Percentiles rank a stretch among this genome's conserved stretches.
These are phyloP conservation scores for Octodon degus DNA, from an alignment of 2,113 vertebrate genomes.

Conservation along the genomic window DNA sequence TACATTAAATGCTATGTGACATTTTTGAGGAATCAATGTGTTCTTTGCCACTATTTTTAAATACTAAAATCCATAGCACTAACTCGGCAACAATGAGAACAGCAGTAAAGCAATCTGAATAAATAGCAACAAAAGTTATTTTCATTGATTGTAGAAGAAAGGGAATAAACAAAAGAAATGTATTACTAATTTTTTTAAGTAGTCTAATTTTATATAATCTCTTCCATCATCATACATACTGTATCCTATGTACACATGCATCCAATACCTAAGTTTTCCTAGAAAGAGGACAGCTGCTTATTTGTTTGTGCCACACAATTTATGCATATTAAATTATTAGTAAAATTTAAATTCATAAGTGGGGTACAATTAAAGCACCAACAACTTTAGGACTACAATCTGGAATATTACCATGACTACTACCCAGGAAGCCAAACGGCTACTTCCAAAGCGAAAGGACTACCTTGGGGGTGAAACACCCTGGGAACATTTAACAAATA, in stretches of 20 bases:
- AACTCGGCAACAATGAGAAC: not conserved
- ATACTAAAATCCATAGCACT: not conserved
- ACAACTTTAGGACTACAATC: not conserved
- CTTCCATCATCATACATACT: not conserved
- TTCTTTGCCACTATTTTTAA: not conserved
- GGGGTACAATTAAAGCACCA: not conserved
- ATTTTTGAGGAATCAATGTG: not conserved
- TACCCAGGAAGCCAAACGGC: not conserved
- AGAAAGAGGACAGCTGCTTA: not conserved
- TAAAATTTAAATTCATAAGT: not conserved
- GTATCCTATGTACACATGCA: not conserved
- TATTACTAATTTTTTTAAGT: not conserved
- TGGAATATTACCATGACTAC: not conserved
- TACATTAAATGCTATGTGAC: not conserved
- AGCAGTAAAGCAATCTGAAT: not conserved
- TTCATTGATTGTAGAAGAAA: constrained; percentile 1
- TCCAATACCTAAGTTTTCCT: not conserved
- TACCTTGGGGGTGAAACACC: not conserved
- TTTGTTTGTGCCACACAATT: not conserved
- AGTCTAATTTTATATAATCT: not conserved
- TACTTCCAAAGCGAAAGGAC: not conserved
- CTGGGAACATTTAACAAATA: not conserved
- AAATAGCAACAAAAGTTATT: not conserved
- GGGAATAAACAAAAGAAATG: not conserved
- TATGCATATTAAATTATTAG: not conserved